Base-by-base conservation (phyloP, 2,113 vertebrate species). In the Notothenia rossii region DNA sequence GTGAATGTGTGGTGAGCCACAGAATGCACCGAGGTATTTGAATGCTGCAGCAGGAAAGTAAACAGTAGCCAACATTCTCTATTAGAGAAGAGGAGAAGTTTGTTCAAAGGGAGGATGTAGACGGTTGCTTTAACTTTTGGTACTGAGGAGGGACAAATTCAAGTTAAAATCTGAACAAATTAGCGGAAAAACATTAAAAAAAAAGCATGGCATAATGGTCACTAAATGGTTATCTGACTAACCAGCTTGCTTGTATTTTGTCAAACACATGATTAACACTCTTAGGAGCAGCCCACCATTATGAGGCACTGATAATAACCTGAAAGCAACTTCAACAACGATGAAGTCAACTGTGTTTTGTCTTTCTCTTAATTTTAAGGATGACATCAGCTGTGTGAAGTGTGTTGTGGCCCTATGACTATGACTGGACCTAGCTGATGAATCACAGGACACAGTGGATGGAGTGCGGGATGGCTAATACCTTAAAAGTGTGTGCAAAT, bases 1-100 rank as follows among this genome's bases (percentile, higher is more conserved):
- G 59, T 81, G 73, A 78, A 70, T 71, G 71, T 75, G 77, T 15
- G 89, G 87, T 55, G 58, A 74, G 70, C 91, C 91, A 77, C 88
- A 87, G 75, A 86, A 74, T 72, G 71, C 78, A 51, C 33, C 0
- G 6, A 80, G 87, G 76, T 85, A 84, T 86, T 74, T 88, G 82
- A 10, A 75, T 18, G 4, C 56, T 72, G 63, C 53, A 45, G 11
- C 3, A 53, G 49, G 43, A 82, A 82, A 61, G 83, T 81, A 72
- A 83, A 87, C 71, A 63, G 65, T 46, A 14, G 43, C 11, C 36
- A 40, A 40, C 36, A 40, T 40, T 40, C n/a, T 63, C 15, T 12
- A 25, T 40, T 66, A 50, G 22, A 76, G 40, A 48, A 60, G 33
- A 82, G 29, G 56, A 40, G 17, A 53, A 10, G 22, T 58, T 70